Evolutionary conservation across 2,888 invertebrate genomes (phyloP).

Genomic region (Dasysyrphus albostriatus): DNA sequence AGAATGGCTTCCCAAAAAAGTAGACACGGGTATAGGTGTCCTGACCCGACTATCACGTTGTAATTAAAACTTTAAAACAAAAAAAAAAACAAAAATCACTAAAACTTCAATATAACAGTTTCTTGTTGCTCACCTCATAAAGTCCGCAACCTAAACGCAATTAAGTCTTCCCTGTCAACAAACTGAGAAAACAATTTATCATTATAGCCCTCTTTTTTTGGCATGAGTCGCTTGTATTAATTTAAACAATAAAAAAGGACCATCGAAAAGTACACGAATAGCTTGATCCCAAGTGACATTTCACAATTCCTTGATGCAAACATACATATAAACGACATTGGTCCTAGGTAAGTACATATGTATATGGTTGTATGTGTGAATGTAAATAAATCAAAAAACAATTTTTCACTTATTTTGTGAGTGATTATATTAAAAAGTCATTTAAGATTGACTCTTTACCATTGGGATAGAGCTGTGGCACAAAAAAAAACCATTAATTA

Average conservation of each 20-base stretch:
- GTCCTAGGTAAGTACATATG: too few species aligned
- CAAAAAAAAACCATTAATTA: conserved; percentile 63
- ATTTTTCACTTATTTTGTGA: conserved; percentile 69
- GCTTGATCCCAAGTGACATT: conserved; percentile 38
- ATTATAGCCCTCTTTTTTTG: conserved; percentile 36
- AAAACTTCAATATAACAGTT: not conserved
- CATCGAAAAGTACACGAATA: conserved; percentile 19
- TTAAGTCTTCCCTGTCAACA: conserved; percentile 49
- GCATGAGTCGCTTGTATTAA: conserved; percentile 27
- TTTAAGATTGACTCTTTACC: conserved; percentile 43
- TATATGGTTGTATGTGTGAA: not conserved
- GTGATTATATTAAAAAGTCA: conserved; percentile 65
- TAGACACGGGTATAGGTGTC: too few species aligned
- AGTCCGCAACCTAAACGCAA: conserved; percentile 17
- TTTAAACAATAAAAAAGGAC: conserved; percentile 17
- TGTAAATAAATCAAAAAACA: conserved; percentile 71
- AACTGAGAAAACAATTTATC: conserved; percentile 47
- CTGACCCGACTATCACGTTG: too few species aligned
- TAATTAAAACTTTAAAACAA: too few species aligned
- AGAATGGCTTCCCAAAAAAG: too few species aligned
- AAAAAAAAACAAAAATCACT: not conserved
- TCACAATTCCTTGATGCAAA: conserved; percentile 11
- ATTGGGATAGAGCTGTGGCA: conserved; percentile 26
- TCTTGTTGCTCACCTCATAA: not conserved
- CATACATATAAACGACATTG: not conserved